Evolutionary conservation across 2,888 invertebrate species (phyloP).

Genomic region (Epinotia ramella): DNA sequence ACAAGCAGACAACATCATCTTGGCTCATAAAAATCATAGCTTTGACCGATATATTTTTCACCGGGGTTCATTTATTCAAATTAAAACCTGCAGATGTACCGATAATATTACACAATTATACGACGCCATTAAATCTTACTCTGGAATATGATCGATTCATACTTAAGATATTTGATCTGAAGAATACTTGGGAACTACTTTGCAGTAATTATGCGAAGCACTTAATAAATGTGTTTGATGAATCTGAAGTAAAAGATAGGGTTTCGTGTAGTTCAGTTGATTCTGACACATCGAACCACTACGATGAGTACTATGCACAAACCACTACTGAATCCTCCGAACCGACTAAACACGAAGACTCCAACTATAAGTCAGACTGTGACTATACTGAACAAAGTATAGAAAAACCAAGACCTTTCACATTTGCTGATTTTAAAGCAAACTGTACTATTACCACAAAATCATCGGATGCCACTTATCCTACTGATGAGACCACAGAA

Average conservation of each 20-base stretch:
- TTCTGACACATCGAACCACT: conserved; percentile 73
- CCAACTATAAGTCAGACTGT: conserved; percentile 45
- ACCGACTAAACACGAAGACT: conserved; percentile 48
- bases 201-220: conserved; percentile 85
- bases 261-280: conserved; percentile 75
- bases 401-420: conserved; percentile 79
- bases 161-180: conserved; percentile 86
- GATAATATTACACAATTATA: conserved; percentile 86
- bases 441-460: conserved; percentile 61
- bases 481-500: conserved; percentile 39
- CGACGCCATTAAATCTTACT: conserved; percentile 82
- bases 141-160: conserved; percentile 85
- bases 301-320: conserved; percentile 70
- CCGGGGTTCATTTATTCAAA: conserved; percentile 87
- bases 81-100: conserved; percentile 86
- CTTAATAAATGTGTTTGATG: conserved; percentile 73
- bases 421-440: conserved; percentile 85
- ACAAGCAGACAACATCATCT: conserved; percentile 96
- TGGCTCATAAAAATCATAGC: conserved; percentile 96
- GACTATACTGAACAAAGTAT: conserved; percentile 49
- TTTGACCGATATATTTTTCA: conserved; percentile 93
- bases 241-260: conserved; percentile 68
- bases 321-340: conserved; percentile 52
- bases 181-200: conserved; percentile 86
- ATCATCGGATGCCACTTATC: conserved; percentile 45